These are phyloP conservation scores for Drosophila navojoa DNA, from an alignment of 1,140 invertebrate species.

Conservation along the genomic window DNA sequence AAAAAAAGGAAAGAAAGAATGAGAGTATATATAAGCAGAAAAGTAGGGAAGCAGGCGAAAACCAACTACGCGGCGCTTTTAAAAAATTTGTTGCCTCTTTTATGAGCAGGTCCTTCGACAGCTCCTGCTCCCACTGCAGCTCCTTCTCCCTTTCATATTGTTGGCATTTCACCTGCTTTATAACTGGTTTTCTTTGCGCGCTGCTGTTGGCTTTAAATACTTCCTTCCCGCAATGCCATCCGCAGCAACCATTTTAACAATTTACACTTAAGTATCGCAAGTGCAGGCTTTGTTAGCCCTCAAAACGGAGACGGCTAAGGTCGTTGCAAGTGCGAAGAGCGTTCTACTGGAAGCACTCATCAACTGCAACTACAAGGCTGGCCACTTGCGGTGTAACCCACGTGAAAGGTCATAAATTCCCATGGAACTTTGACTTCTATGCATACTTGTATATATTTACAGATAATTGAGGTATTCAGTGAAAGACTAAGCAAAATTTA, in stretches of 20 bases:
- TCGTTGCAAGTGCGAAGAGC: too few species aligned
- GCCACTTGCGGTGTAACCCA: too few species aligned
- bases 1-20: background rate
- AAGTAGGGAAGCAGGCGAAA: background rate
- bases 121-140: background rate
- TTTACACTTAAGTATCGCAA: constrained; percentile 12
- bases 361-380: too few species aligned
- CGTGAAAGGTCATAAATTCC: too few species aligned
- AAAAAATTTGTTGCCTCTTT: constrained; percentile 28
- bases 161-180: constrained; percentile 24
- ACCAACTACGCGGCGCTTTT: constrained; percentile 24
- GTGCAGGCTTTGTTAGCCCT: constrained; percentile 8
- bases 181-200: constrained; percentile 20
- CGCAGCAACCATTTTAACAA: background rate
- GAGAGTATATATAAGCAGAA: background rate
- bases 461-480: too few species aligned
- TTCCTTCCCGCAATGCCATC: constrained; percentile 1
- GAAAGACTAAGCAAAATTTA: too few species aligned
- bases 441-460: too few species aligned
- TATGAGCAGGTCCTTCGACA: constrained; percentile 17
- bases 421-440: too few species aligned
- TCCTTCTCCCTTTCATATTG: background rate
- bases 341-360: too few species aligned
- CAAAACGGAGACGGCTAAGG: background rate
- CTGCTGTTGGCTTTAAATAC: constrained; percentile 29